These are phyloP conservation scores for Lepisosteus osseus DNA, from an alignment of 2,113 vertebrate species.

Conservation along the genomic window DNA sequence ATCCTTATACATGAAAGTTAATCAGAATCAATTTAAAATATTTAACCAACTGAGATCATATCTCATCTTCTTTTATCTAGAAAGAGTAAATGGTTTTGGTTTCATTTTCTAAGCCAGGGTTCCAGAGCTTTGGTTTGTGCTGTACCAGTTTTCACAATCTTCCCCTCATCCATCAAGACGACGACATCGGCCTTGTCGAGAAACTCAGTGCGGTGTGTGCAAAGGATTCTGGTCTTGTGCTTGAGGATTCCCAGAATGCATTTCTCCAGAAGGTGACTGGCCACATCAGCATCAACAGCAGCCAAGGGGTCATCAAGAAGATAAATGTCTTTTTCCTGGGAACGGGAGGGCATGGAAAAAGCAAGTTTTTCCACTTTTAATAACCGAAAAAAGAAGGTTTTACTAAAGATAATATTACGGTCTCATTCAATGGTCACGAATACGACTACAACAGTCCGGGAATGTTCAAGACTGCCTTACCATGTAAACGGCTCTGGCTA, in stretches of 20 bases:
- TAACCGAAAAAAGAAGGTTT: no score
- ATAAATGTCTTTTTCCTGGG: slow-evolving; percentile 87
- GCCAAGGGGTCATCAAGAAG: slow-evolving; percentile 94
- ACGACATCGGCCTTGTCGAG: slow-evolving; percentile 77
- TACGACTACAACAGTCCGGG: no score
- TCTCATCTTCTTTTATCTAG: no score
- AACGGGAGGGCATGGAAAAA: no score
- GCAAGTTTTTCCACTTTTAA: no score
- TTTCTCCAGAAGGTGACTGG: slow-evolving; percentile 82
- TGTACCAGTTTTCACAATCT: slow-evolving; percentile 75
- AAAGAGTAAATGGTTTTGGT: no score
- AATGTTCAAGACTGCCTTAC: slow-evolving; percentile 48
- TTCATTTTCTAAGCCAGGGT: no score
- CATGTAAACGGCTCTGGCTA: slow-evolving; percentile 93
- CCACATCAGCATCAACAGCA: slow-evolving; percentile 88
- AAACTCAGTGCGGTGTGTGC: slow-evolving; percentile 87
- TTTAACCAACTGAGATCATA: no score
- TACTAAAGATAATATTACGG: no score
- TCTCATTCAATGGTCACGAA: no score
- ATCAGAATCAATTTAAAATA: no score
- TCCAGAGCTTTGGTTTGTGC: no score
- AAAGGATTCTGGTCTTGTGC: slow-evolving; percentile 86
- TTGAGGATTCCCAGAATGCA: slow-evolving; percentile 82
- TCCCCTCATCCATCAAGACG: slow-evolving; percentile 82
- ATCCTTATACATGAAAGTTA: neutral